These are phyloP conservation scores for Dasyprocta punctata DNA, from an alignment of 2,113 vertebrate genomes.

Conservation along the genomic window DNA sequence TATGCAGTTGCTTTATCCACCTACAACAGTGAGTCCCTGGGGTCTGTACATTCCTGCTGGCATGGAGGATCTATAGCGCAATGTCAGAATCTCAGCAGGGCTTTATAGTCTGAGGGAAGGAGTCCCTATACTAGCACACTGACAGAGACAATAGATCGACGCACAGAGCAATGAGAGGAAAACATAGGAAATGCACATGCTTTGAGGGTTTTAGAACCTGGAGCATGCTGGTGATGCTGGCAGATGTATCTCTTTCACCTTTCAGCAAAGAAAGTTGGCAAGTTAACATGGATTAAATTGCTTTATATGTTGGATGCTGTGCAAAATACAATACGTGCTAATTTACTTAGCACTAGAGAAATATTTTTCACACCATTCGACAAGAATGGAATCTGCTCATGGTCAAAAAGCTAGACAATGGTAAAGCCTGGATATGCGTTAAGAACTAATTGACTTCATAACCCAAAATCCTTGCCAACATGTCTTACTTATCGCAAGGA, in stretches of 20 bases:
- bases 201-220: background rate
- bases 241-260: background rate
- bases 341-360: background rate
- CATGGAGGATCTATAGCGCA: background rate
- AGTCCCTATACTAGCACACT: background rate
- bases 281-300: background rate
- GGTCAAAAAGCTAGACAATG: background rate
- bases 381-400: background rate
- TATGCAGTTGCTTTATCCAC: slow-evolving; percentile 61
- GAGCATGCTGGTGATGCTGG: background rate
- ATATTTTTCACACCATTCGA: background rate
- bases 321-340: background rate
- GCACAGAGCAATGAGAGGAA: background rate
- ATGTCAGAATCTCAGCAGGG: background rate
- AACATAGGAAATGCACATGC: background rate
- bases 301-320: background rate
- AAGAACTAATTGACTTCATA: background rate
- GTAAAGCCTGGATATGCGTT: background rate
- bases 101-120: background rate
- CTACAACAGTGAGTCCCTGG: background rate
- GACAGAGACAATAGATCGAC: background rate
- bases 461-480: background rate
- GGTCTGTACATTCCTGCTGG: background rate
- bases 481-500: background rate
- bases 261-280: background rate